phyloP scores from a whole-genome alignment of 2,797 vertebrate species.

The Gymnoscopelus braueri region DNA sequence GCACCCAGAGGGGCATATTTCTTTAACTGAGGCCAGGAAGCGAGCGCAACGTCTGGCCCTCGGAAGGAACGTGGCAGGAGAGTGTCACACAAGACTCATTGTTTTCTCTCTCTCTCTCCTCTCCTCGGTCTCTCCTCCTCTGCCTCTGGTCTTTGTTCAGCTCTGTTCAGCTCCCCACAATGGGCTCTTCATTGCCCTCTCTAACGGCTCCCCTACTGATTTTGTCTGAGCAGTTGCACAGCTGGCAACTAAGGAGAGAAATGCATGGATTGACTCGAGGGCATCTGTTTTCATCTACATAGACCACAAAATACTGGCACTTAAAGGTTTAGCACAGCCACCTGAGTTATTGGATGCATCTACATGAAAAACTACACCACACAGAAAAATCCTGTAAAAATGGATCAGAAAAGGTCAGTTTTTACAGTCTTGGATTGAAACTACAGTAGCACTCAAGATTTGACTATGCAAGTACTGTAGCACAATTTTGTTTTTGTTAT shows the following conservation, averaged over 20 bases:
- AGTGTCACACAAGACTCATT: no score
- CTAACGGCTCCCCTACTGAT: not conserved
- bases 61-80: not conserved
- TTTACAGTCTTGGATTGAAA: no score
- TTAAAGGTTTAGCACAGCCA: not conserved
- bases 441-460: no score
- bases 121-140: not conserved
- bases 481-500: not conserved
- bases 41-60: not conserved
- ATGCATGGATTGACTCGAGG: not conserved
- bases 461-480: not conserved
- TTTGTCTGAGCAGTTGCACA: not conserved
- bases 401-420: no score
- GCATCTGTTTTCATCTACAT: slow-evolving; percentile 1
- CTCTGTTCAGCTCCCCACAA: not conserved
- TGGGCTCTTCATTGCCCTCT: not conserved
- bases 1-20: not conserved
- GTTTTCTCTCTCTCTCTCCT: not conserved
- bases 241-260: not conserved
- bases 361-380: no score
- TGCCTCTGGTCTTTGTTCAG: not conserved
- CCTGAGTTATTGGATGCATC: not conserved
- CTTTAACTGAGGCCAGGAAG: slow-evolving; percentile 7
- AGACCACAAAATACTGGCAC: slow-evolving; percentile 1
- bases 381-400: no score